These are phyloP conservation scores for Cyclopterus lumpus DNA, from an alignment of 2,797 vertebrate genomes.

Conservation along the genomic window DNA sequence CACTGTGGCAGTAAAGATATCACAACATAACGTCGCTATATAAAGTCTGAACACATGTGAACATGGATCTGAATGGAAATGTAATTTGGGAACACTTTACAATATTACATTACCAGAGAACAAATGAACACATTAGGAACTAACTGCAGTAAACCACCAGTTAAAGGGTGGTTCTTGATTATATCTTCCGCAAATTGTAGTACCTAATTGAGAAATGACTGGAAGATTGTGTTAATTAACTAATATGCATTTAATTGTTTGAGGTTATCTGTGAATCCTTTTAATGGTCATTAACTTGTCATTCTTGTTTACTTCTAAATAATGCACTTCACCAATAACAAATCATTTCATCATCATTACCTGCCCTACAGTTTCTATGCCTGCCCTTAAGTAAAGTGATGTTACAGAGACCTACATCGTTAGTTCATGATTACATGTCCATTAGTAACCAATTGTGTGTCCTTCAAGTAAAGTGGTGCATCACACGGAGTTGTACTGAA, in stretches of 20 bases:
- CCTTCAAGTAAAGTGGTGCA: background rate
- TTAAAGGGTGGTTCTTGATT: background rate
- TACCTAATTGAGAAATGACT: background rate
- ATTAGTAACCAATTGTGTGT: too few species aligned
- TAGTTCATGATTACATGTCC: background rate
- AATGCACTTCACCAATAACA: background rate
- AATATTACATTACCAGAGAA: background rate
- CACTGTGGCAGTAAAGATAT: constrained; percentile 38
- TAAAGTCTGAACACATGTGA: background rate
- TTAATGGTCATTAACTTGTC: background rate
- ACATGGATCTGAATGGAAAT: too few species aligned
- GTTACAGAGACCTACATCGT: too few species aligned
- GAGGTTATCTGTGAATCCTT: background rate
- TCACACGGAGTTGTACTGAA: background rate
- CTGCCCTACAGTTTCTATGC: background rate
- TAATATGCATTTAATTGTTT: background rate
- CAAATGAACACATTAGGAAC: background rate
- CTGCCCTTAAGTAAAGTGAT: background rate
- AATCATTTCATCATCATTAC: background rate
- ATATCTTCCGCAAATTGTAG: background rate
- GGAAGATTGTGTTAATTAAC: background rate
- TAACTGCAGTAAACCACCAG: background rate
- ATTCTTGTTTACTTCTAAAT: background rate
- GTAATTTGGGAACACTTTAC: background rate
- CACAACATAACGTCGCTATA: background rate